These are phyloP conservation scores for Porites cylindrica DNA, from an alignment of 92 coral and sea anemone genomes.

Conservation along the genomic window DNA sequence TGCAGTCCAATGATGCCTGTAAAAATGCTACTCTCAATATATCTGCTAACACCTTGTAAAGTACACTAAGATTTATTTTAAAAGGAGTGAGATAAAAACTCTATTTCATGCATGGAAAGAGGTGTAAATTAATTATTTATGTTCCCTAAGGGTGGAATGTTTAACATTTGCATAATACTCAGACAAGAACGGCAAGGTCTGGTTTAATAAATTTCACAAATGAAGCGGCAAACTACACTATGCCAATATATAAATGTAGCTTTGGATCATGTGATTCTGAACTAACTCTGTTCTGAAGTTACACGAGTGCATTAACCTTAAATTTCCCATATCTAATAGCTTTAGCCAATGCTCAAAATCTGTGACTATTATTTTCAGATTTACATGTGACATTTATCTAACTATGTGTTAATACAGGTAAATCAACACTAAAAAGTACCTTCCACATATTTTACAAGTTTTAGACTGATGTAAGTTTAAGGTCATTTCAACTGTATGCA, in stretches of 20 bases:
- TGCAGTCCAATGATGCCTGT: too few relatives aligned
- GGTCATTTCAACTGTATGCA: neutral
- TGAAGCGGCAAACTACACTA: neutral
- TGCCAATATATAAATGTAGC: neutral
- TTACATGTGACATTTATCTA: too few relatives aligned
- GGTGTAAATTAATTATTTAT: slow-evolving; percentile 38
- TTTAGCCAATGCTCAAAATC: neutral
- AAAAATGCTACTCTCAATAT: too few relatives aligned
- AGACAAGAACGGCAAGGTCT: slow-evolving; percentile 64
- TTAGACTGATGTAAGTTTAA: too few relatives aligned
- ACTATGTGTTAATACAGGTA: too few relatives aligned
- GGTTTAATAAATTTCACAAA: slow-evolving; percentile 23
- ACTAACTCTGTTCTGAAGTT: neutral
- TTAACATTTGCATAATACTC: slow-evolving; percentile 69
- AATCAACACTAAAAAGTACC: too few relatives aligned
- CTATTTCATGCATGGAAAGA: neutral
- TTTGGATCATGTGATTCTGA: neutral
- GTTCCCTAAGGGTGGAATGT: slow-evolving; percentile 1
- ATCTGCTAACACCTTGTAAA: too few relatives aligned
- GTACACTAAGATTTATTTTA: neutral
- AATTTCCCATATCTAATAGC: neutral
- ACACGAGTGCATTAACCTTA: neutral
- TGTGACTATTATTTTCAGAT: too few relatives aligned
- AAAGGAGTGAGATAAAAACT: neutral
- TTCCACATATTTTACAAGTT: too few relatives aligned